A percentile compares a stretch with the other conserved stretches of the same genome.
Evolutionary conservation across 2,797 vertebrate genomes (phyloP).

Genomic region (Propithecus perrieri): DNA sequence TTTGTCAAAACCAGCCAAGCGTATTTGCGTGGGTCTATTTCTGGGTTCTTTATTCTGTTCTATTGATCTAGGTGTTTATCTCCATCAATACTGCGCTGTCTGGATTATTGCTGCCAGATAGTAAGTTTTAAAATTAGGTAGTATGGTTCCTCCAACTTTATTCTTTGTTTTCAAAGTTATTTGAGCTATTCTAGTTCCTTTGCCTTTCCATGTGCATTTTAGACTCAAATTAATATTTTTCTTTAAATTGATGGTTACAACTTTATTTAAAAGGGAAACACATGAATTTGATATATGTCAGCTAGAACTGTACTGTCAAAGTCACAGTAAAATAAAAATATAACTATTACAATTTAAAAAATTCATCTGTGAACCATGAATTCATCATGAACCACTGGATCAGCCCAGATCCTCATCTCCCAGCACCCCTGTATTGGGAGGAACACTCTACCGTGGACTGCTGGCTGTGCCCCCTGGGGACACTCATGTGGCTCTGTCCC

Average conservation of each 20-base stretch:
- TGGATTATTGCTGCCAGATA: not conserved
- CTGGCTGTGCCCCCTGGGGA: not conserved
- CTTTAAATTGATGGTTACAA: not conserved
- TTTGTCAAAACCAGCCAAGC: not conserved
- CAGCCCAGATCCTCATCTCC: no score
- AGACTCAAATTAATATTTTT: not conserved
- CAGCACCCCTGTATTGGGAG: accelerated
- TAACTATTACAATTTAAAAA: not conserved
- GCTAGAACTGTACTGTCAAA: not conserved
- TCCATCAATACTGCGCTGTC: not conserved
- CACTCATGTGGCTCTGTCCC: not conserved
- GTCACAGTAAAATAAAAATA: not conserved
- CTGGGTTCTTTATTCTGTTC: not conserved
- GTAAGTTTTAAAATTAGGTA: not conserved
- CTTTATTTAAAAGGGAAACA: not conserved
- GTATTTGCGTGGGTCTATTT: not conserved
- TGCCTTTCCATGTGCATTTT: not conserved
- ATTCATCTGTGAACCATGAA: not conserved
- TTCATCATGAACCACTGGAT: not conserved
- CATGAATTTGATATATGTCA: not conserved
- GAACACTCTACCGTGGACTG: not conserved
- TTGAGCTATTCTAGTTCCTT: not conserved
- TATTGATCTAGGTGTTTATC: not conserved
- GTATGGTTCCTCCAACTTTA: not conserved
- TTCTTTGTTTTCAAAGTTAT: not conserved